phyloP scores from a whole-genome alignment of 2,888 invertebrate genomes.

The Latrodectus elegans region DNA sequence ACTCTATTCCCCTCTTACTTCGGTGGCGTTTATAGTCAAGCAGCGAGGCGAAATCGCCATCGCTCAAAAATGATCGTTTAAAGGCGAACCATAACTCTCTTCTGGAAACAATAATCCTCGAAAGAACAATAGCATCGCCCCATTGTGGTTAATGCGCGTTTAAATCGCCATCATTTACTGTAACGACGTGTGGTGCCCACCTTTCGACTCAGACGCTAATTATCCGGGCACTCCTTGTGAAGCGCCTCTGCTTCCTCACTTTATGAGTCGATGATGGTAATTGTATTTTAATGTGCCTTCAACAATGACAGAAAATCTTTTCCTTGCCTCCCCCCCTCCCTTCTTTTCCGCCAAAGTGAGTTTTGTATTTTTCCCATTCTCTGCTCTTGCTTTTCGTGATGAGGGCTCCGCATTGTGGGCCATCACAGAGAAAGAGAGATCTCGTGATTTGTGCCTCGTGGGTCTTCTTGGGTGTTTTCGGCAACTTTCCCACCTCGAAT shows the following conservation, averaged over 20 bases:
- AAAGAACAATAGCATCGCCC: conserved; percentile 59
- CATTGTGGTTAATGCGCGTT: conserved; percentile 67
- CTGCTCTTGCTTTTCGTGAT: no score
- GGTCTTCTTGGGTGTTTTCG: no score
- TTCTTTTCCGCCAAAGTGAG: neutral
- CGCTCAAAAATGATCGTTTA: conserved; percentile 65
- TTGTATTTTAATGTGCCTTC: conserved; percentile 66
- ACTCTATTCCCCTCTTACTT: no score
- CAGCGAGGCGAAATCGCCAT: conserved; percentile 37
- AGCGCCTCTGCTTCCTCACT: conserved; percentile 52
- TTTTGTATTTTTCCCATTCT: conserved; percentile 15
- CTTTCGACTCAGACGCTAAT: conserved; percentile 62
- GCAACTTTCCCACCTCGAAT: no score
- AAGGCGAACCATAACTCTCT: conserved; percentile 14
- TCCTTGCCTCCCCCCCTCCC: conserved; percentile 24
- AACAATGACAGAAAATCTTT: conserved; percentile 46
- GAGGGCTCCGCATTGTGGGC: no score
- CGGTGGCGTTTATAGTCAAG: no score
- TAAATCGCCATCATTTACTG: conserved; percentile 69
- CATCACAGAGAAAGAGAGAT: no score
- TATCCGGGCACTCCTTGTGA: conserved; percentile 53
- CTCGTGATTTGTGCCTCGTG: no score
- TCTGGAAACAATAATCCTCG: conserved; percentile 62
- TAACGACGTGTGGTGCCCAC: conserved; percentile 33
- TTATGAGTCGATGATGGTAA: conserved; percentile 66